A percentile compares a stretch with the other conserved stretches of the same genome.
phyloP scores from a whole-genome alignment of 2,113 vertebrate genomes.

The Cathartes aura region DNA sequence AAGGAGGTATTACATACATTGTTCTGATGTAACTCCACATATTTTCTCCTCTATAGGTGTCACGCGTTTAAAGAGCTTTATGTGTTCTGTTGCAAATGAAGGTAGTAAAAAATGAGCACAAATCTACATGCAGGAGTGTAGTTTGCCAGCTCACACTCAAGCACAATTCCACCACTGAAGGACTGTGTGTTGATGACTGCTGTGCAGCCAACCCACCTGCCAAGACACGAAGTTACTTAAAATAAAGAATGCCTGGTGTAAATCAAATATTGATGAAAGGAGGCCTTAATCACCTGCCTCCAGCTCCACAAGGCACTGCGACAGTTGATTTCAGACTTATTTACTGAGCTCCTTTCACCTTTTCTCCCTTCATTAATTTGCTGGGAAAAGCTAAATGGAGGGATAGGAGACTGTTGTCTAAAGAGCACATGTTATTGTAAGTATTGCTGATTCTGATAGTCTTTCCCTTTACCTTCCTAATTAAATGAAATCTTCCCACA shows the following conservation, averaged over 20 bases:
- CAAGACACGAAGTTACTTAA: constrained; percentile 36
- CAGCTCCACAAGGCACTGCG: not conserved
- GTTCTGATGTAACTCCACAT: not conserved
- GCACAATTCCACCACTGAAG: not conserved
- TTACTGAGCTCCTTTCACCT: constrained; percentile 40
- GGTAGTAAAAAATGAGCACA: not conserved
- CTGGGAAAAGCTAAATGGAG: not conserved
- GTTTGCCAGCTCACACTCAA: not conserved
- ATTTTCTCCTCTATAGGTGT: not conserved
- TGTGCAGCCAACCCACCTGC: constrained; percentile 23
- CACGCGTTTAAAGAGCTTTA: not conserved
- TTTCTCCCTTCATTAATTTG: constrained; percentile 43
- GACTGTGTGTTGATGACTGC: not conserved
- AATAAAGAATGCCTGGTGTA: constrained; percentile 25
- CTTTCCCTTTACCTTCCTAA: not conserved
- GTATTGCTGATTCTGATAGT: not conserved
- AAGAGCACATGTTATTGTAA: not conserved
- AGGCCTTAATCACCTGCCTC: constrained; percentile 26
- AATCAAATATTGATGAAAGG: constrained; percentile 52
- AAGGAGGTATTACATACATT: not conserved
- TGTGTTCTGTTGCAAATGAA: not conserved
- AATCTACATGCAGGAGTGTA: not conserved
- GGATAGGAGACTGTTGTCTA: not conserved
- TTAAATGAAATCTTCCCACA: not conserved
- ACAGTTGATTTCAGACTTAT: constrained; percentile 37